Percentiles rank a stretch among this genome's conserved stretches.
Conservation (phyloP, 2,797 vertebrate species). For the Allobates femoralis region DNA sequence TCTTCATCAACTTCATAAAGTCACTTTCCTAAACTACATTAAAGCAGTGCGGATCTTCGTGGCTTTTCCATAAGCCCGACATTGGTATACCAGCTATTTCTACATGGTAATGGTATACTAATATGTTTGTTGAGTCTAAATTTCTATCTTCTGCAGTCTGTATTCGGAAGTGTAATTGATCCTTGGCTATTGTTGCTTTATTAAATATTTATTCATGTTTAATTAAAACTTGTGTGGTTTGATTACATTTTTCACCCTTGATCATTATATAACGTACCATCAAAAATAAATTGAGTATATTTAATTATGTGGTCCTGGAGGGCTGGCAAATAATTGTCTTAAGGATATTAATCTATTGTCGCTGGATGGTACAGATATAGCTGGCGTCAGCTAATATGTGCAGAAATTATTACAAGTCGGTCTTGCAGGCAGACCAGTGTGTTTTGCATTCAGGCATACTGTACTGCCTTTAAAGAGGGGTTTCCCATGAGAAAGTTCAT, state of each 20-base stretch:
- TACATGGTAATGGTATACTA: constrained; percentile 3
- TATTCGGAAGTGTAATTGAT: constrained; percentile 64
- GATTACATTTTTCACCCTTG: constrained; percentile 28
- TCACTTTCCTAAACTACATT: background rate
- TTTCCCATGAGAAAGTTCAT: no score
- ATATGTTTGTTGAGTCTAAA: constrained; percentile 40
- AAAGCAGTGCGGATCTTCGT: constrained; percentile 3
- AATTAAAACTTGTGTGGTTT: constrained; percentile 36
- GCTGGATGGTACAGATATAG: background rate
- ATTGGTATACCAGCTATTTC: background rate
- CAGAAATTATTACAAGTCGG: background rate
- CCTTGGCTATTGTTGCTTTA: constrained; percentile 65
- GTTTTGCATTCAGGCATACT: background rate
- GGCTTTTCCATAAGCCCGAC: background rate
- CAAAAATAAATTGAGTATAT: constrained; percentile 26
- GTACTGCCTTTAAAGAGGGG: no score
- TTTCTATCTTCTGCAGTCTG: constrained; percentile 21
- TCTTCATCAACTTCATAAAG: constrained; percentile 3
- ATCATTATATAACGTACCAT: constrained; percentile 5
- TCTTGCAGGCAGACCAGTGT: background rate
- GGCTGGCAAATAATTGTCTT: background rate
- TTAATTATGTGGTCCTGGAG: constrained; percentile 7
- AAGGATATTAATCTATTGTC: background rate
- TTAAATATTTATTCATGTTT: constrained; percentile 66
- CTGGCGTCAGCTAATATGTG: background rate